These are phyloP conservation scores for Falcaria lacertinaria DNA, from an alignment of 2,888 invertebrate genomes.

Conservation along the genomic window DNA sequence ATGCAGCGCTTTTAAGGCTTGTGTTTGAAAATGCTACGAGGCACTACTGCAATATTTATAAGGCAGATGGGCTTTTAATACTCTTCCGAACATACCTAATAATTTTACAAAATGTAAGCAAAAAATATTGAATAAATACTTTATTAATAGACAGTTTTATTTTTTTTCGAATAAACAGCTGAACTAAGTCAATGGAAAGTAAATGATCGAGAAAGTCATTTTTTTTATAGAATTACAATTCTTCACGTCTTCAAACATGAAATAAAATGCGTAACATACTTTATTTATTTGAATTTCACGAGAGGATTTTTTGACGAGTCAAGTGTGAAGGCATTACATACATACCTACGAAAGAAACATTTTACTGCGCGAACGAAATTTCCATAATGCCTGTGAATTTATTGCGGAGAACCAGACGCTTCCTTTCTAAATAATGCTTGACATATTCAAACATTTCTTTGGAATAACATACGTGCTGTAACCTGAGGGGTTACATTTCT, in stretches of 20 bases:
- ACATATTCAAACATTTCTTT: slow-evolving; percentile 5
- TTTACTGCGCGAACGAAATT: slow-evolving; percentile 18
- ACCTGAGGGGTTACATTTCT: neutral
- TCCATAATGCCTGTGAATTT: slow-evolving; percentile 19
- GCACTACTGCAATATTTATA: neutral
- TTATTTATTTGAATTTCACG: neutral
- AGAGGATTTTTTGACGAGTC: slow-evolving; percentile 22
- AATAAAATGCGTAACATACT: no score
- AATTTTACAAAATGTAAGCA: no score
- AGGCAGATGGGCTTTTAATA: neutral
- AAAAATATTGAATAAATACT: no score
- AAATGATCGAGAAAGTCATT: no score
- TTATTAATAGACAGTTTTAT: no score
- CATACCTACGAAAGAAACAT: slow-evolving; percentile 13
- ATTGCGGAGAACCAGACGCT: slow-evolving; percentile 11
- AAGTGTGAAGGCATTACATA: slow-evolving; percentile 19
- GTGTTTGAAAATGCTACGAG: neutral
- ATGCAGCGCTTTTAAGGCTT: neutral
- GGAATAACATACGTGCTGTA: neutral
- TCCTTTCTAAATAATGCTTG: slow-evolving; percentile 9
- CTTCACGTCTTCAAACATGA: neutral
- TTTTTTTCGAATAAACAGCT: no score
- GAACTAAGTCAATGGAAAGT: no score
- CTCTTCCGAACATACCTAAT: no score
- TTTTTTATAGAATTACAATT: no score